Conservation (phyloP, 2,113 vertebrate species). For the Aphelocoma coerulescens region DNA sequence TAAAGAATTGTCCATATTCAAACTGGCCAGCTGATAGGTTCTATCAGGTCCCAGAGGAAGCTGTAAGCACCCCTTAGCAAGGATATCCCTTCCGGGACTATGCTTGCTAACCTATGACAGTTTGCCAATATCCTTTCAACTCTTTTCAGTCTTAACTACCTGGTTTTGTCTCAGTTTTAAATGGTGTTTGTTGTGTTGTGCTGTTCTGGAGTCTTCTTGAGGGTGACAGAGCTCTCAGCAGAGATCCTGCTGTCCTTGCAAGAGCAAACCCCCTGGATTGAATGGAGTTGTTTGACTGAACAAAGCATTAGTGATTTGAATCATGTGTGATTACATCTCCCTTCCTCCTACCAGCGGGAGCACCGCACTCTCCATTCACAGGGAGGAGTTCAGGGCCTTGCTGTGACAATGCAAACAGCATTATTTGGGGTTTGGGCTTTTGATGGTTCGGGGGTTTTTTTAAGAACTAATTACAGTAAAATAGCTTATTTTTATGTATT, state of each 20-base stretch:
- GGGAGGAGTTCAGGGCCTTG: not conserved
- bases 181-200: not conserved
- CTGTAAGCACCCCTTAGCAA: no score
- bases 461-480: not conserved
- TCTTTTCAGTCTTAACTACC: not conserved
- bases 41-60: no score
- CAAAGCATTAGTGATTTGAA: not conserved
- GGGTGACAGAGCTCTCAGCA: not conserved
- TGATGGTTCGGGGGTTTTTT: not conserved
- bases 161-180: not conserved
- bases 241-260: not conserved
- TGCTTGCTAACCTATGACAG: no score
- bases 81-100: no score
- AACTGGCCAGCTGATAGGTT: no score
- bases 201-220: not conserved
- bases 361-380: accelerated
- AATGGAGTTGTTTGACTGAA: not conserved
- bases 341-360: accelerated
- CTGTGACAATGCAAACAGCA: not conserved
- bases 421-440: not conserved
- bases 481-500: not conserved
- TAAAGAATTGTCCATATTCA: no score
- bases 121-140: not conserved
- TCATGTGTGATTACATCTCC: not conserved
- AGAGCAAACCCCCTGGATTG: not conserved